A percentile compares a stretch with the other conserved stretches of the same genome.
Evolutionary conservation across 2,113 vertebrate genomes (phyloP).

Genomic region (Leucopsar rothschildi): DNA sequence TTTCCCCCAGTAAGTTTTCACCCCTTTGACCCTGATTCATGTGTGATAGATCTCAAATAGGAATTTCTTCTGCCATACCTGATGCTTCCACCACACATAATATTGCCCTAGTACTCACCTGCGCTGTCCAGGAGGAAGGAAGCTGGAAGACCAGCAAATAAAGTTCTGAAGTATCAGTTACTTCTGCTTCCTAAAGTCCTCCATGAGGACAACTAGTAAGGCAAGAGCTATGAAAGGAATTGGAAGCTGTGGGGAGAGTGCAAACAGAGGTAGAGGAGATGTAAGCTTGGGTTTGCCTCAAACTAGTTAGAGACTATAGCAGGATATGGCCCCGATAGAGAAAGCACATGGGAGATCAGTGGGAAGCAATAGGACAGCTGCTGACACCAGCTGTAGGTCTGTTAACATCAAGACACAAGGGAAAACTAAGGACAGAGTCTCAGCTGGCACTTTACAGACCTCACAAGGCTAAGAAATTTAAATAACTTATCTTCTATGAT

Average conservation of each 20-base stretch:
- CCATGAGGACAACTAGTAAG: constrained; percentile 58
- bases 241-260: constrained; percentile 62
- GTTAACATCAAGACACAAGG: not conserved
- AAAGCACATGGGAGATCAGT: not conserved
- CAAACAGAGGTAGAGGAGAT: constrained; percentile 58
- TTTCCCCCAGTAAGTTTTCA: not conserved
- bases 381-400: not conserved
- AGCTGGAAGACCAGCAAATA: constrained; percentile 64
- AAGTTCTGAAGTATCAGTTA: constrained; percentile 61
- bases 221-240: constrained; percentile 60
- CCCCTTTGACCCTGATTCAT: not conserved
- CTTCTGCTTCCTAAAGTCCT: constrained; percentile 59
- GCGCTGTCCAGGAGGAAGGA: constrained; percentile 48
- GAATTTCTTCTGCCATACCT: constrained; percentile 18
- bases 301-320: constrained; percentile 29
- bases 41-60: not conserved
- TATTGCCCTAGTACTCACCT: constrained; percentile 61
- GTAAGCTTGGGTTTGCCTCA: constrained; percentile 52
- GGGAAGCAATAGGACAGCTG: not conserved
- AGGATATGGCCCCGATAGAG: constrained; percentile 31
- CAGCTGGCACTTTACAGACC: not conserved
- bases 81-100: constrained; percentile 40
- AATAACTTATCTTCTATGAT: not conserved
- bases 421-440: not conserved
- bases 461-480: not conserved